Evolutionary conservation across 37 sponge, comb jelly and placozoan species (phyloP).

Genomic region (Mnemiopsis leidyi): DNA sequence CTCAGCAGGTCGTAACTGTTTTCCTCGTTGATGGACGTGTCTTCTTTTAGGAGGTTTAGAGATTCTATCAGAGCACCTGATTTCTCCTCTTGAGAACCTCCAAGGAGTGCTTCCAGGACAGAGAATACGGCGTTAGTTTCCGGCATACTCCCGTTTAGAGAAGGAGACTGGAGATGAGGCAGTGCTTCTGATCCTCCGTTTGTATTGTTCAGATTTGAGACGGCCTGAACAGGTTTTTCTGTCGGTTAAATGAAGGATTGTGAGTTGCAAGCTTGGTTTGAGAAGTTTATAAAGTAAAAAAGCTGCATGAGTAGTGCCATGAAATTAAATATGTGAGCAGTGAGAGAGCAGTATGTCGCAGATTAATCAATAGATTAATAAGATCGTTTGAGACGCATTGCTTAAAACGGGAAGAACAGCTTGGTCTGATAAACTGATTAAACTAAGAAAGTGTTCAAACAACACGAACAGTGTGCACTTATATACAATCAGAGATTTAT

Average conservation of each 20-base stretch:
- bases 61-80: constrained; percentile 42
- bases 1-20: constrained; percentile 60
- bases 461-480: too few relatives aligned
- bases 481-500: too few relatives aligned
- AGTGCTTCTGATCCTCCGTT: neutral
- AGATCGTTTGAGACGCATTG: neutral
- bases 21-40: constrained; percentile 41
- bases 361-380: neutral
- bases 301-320: neutral
- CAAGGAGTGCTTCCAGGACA: constrained; percentile 35
- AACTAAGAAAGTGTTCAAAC: too few relatives aligned
- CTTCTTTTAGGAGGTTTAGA: constrained; percentile 41
- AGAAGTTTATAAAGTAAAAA: neutral
- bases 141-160: neutral
- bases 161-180: neutral
- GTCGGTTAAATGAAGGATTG: neutral
- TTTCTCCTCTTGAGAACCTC: constrained; percentile 3
- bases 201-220: neutral
- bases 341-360: neutral
- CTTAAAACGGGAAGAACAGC: too few relatives aligned
- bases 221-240: neutral
- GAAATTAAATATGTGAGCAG: neutral
- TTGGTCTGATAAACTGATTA: too few relatives aligned
- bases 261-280: neutral
- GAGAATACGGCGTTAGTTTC: constrained; percentile 12